Percentiles rank a stretch among this genome's conserved stretches.
Conservation (phyloP, 2,888 invertebrate species). For the Frankliniella intonsa region DNA sequence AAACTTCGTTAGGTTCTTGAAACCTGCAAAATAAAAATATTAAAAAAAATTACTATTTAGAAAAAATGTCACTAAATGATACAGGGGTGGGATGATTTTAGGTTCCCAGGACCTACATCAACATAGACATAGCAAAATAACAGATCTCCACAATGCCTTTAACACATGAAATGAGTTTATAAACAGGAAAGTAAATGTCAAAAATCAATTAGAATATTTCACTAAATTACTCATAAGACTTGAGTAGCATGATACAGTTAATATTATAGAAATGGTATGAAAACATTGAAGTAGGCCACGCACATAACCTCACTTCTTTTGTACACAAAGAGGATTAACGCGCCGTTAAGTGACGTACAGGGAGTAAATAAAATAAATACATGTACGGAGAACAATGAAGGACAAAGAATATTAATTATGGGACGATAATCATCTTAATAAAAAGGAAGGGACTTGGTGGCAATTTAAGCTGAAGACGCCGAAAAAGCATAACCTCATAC, state of each 20-base stretch:
- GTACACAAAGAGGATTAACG: neutral
- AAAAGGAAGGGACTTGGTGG: neutral
- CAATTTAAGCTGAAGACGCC: neutral
- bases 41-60: neutral
- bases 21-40: neutral
- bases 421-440: neutral
- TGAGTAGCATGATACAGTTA: neutral
- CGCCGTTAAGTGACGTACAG: neutral
- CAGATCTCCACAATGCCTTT: too few species aligned
- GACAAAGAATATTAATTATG: neutral
- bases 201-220: neutral
- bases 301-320: conserved; percentile 12
- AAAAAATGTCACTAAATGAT: neutral
- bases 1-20: neutral
- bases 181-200: neutral
- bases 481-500: neutral
- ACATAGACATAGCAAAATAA: too few species aligned
- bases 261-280: neutral
- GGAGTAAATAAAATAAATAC: neutral
- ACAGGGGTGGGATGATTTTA: too few species aligned
- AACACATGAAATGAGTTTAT: neutral
- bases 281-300: conserved; percentile 26
- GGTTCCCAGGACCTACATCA: too few species aligned
- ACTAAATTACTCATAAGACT: neutral
- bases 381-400: neutral